These are phyloP conservation scores for Mamestra configurata DNA, from an alignment of 1,140 invertebrate species.

Conservation along the genomic window DNA sequence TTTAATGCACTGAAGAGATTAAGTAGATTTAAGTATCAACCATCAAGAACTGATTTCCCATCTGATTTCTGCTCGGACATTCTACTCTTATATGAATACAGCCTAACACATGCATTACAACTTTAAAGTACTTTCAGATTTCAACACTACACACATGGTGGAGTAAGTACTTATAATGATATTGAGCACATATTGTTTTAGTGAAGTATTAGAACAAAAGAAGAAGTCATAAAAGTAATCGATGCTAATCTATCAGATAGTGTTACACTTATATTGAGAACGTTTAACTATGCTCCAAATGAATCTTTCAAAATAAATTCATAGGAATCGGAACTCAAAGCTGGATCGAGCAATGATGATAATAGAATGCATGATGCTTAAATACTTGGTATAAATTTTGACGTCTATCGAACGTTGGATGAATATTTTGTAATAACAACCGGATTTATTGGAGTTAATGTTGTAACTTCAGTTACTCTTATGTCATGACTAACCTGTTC, in stretches of 20 bases:
- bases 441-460: constrained; percentile 29
- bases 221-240: constrained; percentile 9
- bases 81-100: neutral
- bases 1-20: no score
- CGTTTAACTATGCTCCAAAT: constrained; percentile 5
- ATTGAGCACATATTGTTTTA: constrained; percentile 30
- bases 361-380: neutral
- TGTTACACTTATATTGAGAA: constrained; percentile 32
- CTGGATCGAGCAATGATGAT: neutral
- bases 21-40: neutral
- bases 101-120: neutral
- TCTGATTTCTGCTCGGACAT: neutral
- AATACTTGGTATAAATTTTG: neutral
- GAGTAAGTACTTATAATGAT: constrained; percentile 18
- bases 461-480: constrained; percentile 46
- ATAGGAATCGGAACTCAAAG: neutral
- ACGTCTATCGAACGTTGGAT: constrained; percentile 19
- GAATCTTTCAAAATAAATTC: neutral
- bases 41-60: neutral
- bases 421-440: constrained; percentile 38
- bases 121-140: constrained; percentile 6
- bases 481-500: constrained; percentile 37
- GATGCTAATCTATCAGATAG: constrained; percentile 28
- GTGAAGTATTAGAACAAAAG: constrained; percentile 9
- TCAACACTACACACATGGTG: constrained; percentile 7